Percentiles rank a stretch among this genome's conserved stretches.
These are phyloP conservation scores for Chalcis sispes DNA, from an alignment of 2,888 invertebrate genomes.

Conservation along the genomic window DNA sequence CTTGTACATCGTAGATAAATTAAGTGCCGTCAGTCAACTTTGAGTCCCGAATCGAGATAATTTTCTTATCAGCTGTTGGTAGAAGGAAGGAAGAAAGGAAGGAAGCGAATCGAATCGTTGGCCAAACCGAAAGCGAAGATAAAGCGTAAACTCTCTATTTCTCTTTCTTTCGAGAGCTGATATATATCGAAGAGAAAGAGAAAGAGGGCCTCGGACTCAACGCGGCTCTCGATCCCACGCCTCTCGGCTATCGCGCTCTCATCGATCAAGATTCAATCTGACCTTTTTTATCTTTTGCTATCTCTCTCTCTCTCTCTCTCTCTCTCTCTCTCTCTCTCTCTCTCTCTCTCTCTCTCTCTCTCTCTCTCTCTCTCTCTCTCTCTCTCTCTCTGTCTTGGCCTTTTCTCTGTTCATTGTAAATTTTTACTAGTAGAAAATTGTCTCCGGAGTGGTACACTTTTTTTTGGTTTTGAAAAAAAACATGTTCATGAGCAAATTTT, in stretches of 20 bases:
- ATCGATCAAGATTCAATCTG: slow-evolving; percentile 68
- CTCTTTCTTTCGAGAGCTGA: neutral
- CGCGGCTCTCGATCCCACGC: slow-evolving; percentile 66
- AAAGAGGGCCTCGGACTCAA: slow-evolving; percentile 13
- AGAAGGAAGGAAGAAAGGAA: slow-evolving; percentile 42
- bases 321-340: too few species aligned
- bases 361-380: too few species aligned
- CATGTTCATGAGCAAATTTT: too few species aligned
- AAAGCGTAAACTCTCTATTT: slow-evolving; percentile 44
- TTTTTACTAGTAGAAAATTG: too few species aligned
- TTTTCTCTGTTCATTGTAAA: too few species aligned
- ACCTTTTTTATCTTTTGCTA: slow-evolving; percentile 10
- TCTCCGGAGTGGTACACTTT: too few species aligned
- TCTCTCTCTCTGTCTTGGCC: too few species aligned
- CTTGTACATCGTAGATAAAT: slow-evolving; percentile 44
- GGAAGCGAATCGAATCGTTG: slow-evolving; percentile 39
- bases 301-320: slow-evolving; percentile 53
- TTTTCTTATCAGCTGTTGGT: slow-evolving; percentile 46
- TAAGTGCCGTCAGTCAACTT: slow-evolving; percentile 49
- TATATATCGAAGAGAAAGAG: neutral
- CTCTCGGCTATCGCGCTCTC: slow-evolving; percentile 63
- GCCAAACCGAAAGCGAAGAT: slow-evolving; percentile 17
- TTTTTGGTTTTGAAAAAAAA: too few species aligned
- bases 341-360: too few species aligned
- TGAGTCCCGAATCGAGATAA: slow-evolving; percentile 45